Evolutionary conservation across 1,140 invertebrate genomes (phyloP), one percentile per base, ranked within the genome.

Genomic region (Oedothorax gibbosus): DNA sequence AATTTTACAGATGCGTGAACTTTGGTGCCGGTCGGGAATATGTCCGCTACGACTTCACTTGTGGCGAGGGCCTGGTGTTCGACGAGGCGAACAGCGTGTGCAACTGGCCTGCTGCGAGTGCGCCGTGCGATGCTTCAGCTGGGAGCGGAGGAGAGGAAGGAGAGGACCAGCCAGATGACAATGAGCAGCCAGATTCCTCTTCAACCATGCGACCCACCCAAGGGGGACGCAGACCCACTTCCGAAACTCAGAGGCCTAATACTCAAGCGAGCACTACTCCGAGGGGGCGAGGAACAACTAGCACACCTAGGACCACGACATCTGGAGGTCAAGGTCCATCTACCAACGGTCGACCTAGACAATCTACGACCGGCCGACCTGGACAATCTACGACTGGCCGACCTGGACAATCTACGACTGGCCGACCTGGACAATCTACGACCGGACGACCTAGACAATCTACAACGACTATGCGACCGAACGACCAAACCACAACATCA

Each of bases 11-110:
- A 56, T 95, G 94, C 88, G 94, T 95, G 12, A 90, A 92, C 86
- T 91, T 89, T 88, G 88, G 93, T 86, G 90, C 93, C 82, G 86
- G 86, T 7, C 64, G 75, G 20, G 57, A 92, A 57, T 93, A 92
- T 86, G 92, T 91, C 57, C 89, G 93, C 7, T 90, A 89, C 79
- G 87, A 89, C 15, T 91, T 90, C 81, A 87, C 86, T 10, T 90
- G 90, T 10, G 95, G 95, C 0, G 92, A 93, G 82, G 95, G 95
- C 15, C 89, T 90, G 0, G 88, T 90, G 54, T 90, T 90, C 79
- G 90, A 91, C 81, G 90, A 90, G 69, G 68, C 86, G 14, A 73
- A 89, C 3, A 88, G 84, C 49, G 87, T 88, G 0, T 88, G 88
- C 64, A 88, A 88, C 53, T 88, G 88, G 88, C 88, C 88, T 8